A percentile compares a stretch with the other conserved stretches of the same genome.
Conservation (phyloP, 2,797 vertebrate species). For the Dermochelys coriacea region DNA sequence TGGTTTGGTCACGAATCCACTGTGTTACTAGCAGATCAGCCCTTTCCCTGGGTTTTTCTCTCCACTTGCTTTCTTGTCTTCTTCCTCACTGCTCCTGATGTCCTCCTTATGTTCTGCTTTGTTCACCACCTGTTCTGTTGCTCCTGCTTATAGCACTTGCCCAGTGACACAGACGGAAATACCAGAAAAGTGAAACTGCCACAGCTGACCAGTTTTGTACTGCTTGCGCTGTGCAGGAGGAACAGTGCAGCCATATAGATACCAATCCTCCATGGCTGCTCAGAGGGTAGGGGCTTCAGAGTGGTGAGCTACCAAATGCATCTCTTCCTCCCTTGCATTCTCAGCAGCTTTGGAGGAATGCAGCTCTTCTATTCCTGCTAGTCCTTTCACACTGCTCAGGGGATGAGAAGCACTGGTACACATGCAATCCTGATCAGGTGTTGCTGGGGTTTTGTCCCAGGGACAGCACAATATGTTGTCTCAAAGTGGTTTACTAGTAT, state of each 20-base stretch:
- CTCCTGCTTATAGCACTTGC: background rate
- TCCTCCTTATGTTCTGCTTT: slow-evolving; percentile 17
- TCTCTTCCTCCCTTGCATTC: background rate
- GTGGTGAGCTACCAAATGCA: background rate
- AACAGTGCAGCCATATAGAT: background rate
- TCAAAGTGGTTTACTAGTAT: background rate
- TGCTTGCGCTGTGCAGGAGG: background rate
- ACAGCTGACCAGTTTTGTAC: background rate
- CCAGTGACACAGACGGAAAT: background rate
- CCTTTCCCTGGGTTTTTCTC: slow-evolving; percentile 22
- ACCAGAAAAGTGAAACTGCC: background rate
- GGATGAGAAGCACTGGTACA: background rate
- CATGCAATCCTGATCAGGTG: background rate
- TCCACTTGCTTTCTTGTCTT: background rate
- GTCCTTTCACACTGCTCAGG: accelerated
- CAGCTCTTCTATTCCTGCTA: background rate
- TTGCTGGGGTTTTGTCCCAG: background rate
- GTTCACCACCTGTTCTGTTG: background rate
- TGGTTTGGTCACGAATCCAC: background rate
- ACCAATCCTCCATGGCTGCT: background rate
- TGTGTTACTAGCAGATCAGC: background rate
- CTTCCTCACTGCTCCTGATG: background rate
- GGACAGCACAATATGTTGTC: background rate
- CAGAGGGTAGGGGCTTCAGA: background rate
- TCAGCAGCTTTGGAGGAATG: background rate